Evolutionary conservation across 2,888 invertebrate genomes (phyloP).

Genomic region (Drymonia ruficornis): DNA sequence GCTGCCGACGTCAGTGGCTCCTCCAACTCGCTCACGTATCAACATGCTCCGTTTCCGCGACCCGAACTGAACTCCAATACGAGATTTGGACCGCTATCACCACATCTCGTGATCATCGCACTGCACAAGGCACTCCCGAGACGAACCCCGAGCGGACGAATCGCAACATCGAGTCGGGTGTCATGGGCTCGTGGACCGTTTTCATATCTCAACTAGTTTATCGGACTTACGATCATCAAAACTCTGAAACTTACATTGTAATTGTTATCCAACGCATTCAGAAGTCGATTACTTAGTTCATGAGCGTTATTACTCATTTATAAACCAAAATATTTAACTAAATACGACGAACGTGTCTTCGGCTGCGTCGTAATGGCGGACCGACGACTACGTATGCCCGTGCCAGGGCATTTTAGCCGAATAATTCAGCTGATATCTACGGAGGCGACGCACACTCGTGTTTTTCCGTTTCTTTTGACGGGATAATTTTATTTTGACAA

Average conservation of each 20-base stretch:
- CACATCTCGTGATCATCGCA: constrained; percentile 49
- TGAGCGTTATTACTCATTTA: constrained; percentile 93
- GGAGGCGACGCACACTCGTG: constrained; percentile 83
- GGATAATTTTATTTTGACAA: constrained; percentile 55
- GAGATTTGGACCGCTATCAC: constrained; percentile 47
- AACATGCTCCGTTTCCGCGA: constrained; percentile 64
- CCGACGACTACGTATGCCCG: constrained; percentile 86
- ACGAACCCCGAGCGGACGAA: constrained; percentile 71
- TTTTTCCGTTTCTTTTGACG: constrained; percentile 85
- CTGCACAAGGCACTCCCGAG: constrained; percentile 53
- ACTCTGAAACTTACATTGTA: constrained; percentile 96
- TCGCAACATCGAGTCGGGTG: constrained; percentile 78
- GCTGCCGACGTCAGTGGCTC: constrained; percentile 81
- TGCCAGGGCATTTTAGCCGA: constrained; percentile 86
- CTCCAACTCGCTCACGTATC: constrained; percentile 74
- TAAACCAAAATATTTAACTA: constrained; percentile 86
- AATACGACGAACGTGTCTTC: constrained; percentile 85
- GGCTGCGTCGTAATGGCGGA: constrained; percentile 86
- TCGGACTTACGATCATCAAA: constrained; percentile 73
- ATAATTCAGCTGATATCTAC: constrained; percentile 86
- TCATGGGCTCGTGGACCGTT: constrained; percentile 82
- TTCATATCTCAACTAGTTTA: constrained; percentile 73
- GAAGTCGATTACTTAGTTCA: constrained; percentile 98
- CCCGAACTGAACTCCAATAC: constrained; percentile 53
- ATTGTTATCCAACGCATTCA: constrained; percentile 98